Conservation (phyloP, 2,797 vertebrate genomes). For the Mormyrops attenuatus region DNA sequence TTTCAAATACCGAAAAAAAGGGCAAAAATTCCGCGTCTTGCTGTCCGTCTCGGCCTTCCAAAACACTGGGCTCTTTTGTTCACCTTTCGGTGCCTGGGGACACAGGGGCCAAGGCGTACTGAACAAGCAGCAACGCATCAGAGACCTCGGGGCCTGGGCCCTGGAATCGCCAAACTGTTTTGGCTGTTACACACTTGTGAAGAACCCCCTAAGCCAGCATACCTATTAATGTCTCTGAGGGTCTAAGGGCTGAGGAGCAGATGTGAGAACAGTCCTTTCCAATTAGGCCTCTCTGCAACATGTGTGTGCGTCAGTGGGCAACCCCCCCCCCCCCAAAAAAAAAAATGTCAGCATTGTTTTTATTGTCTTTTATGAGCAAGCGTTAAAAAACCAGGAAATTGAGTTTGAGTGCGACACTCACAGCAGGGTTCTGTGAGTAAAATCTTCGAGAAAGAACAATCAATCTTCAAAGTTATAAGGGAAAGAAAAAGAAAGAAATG, state of each 20-base stretch:
- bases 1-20: not conserved
- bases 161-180: not conserved
- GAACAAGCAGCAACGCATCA: not conserved
- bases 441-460: not conserved
- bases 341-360: conserved; percentile 10
- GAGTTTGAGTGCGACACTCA: not conserved
- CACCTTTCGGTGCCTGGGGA: conserved; percentile 7
- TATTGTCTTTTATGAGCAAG: conserved; percentile 14
- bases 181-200: not conserved
- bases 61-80: conserved; percentile 21
- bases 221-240: conserved; percentile 4
- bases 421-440: not conserved
- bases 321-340: not conserved
- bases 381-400: conserved; percentile 11
- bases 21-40: conserved; percentile 4
- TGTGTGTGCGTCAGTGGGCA: not conserved
- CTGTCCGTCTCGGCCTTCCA: not conserved
- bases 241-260: not conserved
- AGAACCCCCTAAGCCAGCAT: not conserved
- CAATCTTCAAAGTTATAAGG: not conserved
- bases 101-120: not conserved
- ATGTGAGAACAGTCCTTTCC: conserved; percentile 18
- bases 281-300: not conserved
- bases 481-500: not conserved
- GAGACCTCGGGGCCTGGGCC: not conserved